phyloP scores from a whole-genome alignment of 2,797 vertebrate species.

The Sebastes variabilis region DNA sequence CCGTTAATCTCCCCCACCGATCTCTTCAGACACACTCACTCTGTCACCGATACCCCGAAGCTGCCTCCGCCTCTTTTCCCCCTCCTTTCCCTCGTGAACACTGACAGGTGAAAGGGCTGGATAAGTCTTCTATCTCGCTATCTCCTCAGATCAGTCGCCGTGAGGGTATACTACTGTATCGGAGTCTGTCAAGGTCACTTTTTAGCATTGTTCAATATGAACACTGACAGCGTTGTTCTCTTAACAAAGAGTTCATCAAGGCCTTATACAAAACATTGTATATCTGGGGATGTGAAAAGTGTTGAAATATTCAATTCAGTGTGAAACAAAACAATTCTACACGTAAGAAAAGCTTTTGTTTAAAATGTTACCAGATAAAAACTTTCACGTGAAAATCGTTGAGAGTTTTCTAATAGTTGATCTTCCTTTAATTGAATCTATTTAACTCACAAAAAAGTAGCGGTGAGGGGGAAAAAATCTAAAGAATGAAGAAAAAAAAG shows the following conservation, averaged over 20 bases:
- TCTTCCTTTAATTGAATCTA: neutral
- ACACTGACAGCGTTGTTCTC: constrained; percentile 17
- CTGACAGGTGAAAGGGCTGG: constrained; percentile 77
- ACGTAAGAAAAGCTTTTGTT: neutral
- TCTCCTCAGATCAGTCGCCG: constrained; percentile 69
- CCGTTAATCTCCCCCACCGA: constrained; percentile 77
- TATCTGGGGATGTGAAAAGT: neutral
- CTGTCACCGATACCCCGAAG: constrained; percentile 76
- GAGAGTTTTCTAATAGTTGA: neutral
- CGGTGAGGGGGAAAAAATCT: neutral
- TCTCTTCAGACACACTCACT: constrained; percentile 77
- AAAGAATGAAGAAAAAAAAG: neutral
- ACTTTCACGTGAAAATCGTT: neutral
- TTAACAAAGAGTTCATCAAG: constrained; percentile 40
- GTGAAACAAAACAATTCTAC: neutral
- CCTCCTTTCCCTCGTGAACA: constrained; percentile 62
- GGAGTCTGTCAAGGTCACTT: constrained; percentile 75
- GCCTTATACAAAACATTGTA: neutral
- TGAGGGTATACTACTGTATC: constrained; percentile 53
- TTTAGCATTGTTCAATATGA: constrained; percentile 43
- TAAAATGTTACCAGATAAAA: neutral
- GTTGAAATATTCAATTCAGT: neutral
- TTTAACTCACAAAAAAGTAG: neutral
- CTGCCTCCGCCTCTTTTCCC: constrained; percentile 62
- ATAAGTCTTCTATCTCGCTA: constrained; percentile 74